phyloP scores from a whole-genome alignment of 1,140 invertebrate species.

The Conus ventricosus region DNA sequence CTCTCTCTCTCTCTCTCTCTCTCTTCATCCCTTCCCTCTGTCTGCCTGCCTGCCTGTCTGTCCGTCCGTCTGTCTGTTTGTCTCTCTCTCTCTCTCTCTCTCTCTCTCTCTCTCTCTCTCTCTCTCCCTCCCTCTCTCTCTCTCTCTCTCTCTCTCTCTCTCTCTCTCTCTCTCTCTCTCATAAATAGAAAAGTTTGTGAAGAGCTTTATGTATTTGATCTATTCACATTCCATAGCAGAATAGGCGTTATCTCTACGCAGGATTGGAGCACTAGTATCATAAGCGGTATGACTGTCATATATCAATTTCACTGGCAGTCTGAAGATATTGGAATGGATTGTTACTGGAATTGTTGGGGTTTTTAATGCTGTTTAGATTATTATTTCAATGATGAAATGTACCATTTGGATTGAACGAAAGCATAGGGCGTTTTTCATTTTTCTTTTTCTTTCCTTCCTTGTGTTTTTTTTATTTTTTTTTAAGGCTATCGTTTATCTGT shows the following conservation, averaged over 20 bases:
- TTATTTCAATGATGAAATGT: too few relatives aligned
- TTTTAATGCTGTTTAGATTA: too few relatives aligned
- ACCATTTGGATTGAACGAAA: too few relatives aligned
- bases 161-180: background rate
- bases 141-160: too few relatives aligned
- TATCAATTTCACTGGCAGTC: background rate
- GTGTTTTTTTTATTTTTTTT: too few relatives aligned
- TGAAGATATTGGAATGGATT: background rate
- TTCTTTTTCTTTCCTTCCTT: too few relatives aligned
- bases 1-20: background rate
- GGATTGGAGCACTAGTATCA: background rate
- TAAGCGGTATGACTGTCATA: background rate
- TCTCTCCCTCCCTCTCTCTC: background rate
- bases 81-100: background rate
- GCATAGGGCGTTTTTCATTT: too few relatives aligned
- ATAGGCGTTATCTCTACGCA: too few relatives aligned
- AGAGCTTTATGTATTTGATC: background rate
- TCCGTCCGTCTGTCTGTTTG: background rate
- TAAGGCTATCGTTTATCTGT: too few relatives aligned
- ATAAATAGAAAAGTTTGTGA: background rate
- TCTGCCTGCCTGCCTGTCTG: background rate
- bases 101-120: constrained; percentile 1
- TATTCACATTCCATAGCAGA: background rate
- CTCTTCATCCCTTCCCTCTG: background rate
- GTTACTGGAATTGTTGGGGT: too few relatives aligned